Evolutionary conservation across 2,113 vertebrate species (phyloP).

Genomic region (Ciconia maguari): DNA sequence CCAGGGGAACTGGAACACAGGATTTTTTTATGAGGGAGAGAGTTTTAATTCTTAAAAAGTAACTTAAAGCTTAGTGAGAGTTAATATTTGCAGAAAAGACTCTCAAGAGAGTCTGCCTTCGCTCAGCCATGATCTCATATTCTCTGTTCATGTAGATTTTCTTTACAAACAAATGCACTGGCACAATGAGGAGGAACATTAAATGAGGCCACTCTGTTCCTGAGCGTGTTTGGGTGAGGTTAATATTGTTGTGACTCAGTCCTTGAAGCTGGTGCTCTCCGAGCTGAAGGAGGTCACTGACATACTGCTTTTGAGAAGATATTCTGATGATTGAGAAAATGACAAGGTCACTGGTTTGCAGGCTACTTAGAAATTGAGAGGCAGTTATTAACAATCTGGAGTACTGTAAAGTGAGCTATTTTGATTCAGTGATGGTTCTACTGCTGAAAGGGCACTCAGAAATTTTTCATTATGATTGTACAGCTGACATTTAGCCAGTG

Average conservation of each 20-base stretch:
- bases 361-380: neutral
- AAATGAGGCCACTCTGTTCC: neutral
- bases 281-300: neutral
- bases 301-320: neutral
- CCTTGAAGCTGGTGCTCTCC: neutral
- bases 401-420: neutral
- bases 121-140: neutral
- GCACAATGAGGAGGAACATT: neutral
- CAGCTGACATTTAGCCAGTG: slow-evolving; percentile 1
- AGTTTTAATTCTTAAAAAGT: neutral
- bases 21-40: neutral
- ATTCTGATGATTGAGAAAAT: neutral
- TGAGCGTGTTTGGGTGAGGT: neutral
- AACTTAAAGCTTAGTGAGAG: neutral
- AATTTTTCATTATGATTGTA: neutral
- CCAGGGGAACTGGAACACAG: neutral
- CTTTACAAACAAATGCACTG: neutral
- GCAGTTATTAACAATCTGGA: neutral
- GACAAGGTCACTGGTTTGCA: neutral
- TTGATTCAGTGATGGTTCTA: neutral
- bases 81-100: neutral
- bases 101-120: neutral
- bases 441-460: neutral
- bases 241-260: neutral
- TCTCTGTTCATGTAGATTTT: neutral